Conservation (phyloP, 1,140 invertebrate genomes). For the Brachionus paranguensis region DNA sequence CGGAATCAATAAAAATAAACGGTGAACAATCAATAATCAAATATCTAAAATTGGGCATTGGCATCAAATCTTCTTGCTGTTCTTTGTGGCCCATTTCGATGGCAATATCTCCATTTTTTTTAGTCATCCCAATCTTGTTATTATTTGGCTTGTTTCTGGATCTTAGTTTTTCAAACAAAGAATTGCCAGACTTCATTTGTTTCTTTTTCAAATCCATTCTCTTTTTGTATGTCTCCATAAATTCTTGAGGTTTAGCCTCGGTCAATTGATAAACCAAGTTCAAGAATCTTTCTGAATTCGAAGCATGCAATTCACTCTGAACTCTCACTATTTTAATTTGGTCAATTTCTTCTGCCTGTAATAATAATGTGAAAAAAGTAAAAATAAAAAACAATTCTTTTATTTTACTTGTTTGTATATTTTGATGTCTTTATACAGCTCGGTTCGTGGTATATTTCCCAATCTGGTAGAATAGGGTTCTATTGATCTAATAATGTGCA, state of each 20-base stretch:
- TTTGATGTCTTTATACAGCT: conserved; percentile 39
- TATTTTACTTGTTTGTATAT: conserved; percentile 22
- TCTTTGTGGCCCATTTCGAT: not conserved
- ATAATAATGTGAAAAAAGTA: not conserved
- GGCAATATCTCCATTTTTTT: not conserved
- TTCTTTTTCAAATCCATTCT: not conserved
- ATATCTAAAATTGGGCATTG: not conserved
- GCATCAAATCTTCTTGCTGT: not conserved
- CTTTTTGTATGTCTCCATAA: not conserved
- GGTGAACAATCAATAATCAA: conserved; percentile 21
- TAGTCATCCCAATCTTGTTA: not conserved
- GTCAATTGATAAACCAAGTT: not conserved
- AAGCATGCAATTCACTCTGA: not conserved
- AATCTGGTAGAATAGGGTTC: conserved; percentile 45
- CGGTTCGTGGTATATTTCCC: conserved; percentile 37
- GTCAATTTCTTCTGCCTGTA: not conserved
- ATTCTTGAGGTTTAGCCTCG: not conserved
- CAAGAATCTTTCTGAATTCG: not conserved
- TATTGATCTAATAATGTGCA: conserved; percentile 48
- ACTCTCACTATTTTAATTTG: not conserved
- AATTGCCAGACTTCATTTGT: not conserved
- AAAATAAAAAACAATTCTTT: not conserved
- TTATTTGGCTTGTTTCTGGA: not conserved
- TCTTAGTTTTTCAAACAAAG: not conserved
- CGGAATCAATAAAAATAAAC: conserved; percentile 29